phyloP scores from a whole-genome alignment of 2,888 invertebrate genomes.

The Leucophora obtusa region DNA sequence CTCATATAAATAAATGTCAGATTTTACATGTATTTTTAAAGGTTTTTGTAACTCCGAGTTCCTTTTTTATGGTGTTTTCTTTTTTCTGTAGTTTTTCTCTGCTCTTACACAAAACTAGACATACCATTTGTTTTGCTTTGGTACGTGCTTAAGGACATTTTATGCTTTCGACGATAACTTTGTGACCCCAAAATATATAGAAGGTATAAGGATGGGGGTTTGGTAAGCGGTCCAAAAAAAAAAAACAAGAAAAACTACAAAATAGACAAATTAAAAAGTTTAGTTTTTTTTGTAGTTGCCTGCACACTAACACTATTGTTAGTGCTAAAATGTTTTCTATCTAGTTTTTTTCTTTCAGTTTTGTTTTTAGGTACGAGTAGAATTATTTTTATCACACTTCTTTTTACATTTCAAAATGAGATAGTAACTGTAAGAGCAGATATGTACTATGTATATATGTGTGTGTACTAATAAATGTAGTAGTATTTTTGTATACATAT shows the following conservation, averaged over 20 bases:
- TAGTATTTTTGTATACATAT: background rate
- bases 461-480: background rate
- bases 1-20: too few species aligned
- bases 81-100: constrained; percentile 29
- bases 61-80: constrained; percentile 1
- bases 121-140: constrained; percentile 59
- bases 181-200: constrained; percentile 47
- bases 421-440: background rate
- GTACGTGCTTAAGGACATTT: constrained; percentile 64
- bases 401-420: background rate
- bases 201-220: background rate
- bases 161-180: constrained; percentile 44
- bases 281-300: background rate
- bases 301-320: background rate
- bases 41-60: background rate
- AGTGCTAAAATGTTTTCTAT: constrained; percentile 3
- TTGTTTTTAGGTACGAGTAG: constrained; percentile 7
- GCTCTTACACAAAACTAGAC: constrained; percentile 49
- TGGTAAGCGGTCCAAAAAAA: constrained; percentile 15
- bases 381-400: constrained; percentile 6
- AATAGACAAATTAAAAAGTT: constrained; percentile 43
- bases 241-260: constrained; percentile 1
- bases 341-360: constrained; percentile 2
- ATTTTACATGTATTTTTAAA: too few species aligned
- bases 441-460: background rate